These are phyloP conservation scores for Pteria penguin DNA, from an alignment of 2,888 invertebrate species.

Conservation along the genomic window DNA sequence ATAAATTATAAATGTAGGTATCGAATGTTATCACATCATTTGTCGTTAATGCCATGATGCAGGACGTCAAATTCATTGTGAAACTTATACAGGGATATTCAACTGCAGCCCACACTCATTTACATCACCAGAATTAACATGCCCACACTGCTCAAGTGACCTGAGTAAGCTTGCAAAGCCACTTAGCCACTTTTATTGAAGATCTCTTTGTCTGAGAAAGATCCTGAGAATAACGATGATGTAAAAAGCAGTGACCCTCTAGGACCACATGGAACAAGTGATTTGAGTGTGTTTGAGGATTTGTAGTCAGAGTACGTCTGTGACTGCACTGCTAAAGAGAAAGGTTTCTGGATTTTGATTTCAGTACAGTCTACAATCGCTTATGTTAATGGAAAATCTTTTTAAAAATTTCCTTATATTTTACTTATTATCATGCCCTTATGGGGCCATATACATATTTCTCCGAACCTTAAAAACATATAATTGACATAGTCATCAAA, in stretches of 20 bases:
- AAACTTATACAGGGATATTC: no score
- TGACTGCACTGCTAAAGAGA: background rate
- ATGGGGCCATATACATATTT: background rate
- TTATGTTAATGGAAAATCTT: constrained; percentile 23
- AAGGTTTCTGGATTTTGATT: constrained; percentile 32
- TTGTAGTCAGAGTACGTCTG: background rate
- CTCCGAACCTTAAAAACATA: constrained; percentile 5
- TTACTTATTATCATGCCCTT: constrained; percentile 9
- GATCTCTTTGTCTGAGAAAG: constrained; percentile 37
- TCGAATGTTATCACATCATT: no score
- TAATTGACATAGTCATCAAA: background rate
- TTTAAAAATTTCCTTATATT: constrained; percentile 16
- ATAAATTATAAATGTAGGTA: no score
- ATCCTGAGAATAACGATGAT: constrained; percentile 32
- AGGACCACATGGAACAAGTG: background rate
- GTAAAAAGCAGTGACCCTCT: background rate
- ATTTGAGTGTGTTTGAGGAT: background rate
- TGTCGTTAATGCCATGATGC: no score
- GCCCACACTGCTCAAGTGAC: background rate
- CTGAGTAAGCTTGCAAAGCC: constrained; percentile 14
- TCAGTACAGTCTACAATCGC: constrained; percentile 39
- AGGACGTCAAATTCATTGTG: no score
- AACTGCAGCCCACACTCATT: no score
- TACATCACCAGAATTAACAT: constrained; percentile 24
- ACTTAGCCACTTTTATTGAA: constrained; percentile 6